These are phyloP conservation scores for Eumaeus atala DNA, from an alignment of 1,140 invertebrate species.

Conservation along the genomic window DNA sequence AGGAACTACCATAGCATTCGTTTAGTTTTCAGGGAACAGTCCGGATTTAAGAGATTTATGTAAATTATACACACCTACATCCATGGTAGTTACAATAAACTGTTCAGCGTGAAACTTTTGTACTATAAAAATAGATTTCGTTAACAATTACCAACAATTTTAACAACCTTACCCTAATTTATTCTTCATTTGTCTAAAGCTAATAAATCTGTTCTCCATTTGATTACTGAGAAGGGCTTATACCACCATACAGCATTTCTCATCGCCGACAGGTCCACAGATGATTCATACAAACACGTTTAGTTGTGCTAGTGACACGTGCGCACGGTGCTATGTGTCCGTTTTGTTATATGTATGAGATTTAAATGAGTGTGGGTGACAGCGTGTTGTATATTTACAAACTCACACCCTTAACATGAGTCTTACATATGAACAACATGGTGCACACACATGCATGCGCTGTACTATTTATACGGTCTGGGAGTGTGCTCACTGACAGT, in stretches of 20 bases:
- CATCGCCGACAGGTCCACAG: conserved; percentile 4
- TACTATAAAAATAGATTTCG: too few species aligned
- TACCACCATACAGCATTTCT: conserved; percentile 1
- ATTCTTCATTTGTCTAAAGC: background rate
- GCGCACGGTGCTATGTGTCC: background rate
- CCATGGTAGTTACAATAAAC: too few species aligned
- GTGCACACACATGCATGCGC: background rate
- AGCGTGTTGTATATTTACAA: too few species aligned
- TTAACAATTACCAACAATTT: too few species aligned
- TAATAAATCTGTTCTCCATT: conserved; percentile 7
- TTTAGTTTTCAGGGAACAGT: too few species aligned
- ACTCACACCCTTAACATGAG: background rate
- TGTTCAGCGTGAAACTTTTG: too few species aligned
- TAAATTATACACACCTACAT: too few species aligned
- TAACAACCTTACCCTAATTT: too few species aligned
- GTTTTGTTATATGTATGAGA: too few species aligned
- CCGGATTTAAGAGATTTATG: too few species aligned
- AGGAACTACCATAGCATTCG: too few species aligned
- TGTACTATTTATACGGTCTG: background rate
- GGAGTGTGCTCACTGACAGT: conserved; percentile 4
- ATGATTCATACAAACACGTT: background rate
- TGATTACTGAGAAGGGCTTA: conserved; percentile 4
- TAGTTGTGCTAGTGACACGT: background rate
- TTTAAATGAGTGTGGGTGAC: too few species aligned
- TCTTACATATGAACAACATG: background rate